phyloP scores from a whole-genome alignment of 1,140 invertebrate genomes.

The Heliothis virescens region DNA sequence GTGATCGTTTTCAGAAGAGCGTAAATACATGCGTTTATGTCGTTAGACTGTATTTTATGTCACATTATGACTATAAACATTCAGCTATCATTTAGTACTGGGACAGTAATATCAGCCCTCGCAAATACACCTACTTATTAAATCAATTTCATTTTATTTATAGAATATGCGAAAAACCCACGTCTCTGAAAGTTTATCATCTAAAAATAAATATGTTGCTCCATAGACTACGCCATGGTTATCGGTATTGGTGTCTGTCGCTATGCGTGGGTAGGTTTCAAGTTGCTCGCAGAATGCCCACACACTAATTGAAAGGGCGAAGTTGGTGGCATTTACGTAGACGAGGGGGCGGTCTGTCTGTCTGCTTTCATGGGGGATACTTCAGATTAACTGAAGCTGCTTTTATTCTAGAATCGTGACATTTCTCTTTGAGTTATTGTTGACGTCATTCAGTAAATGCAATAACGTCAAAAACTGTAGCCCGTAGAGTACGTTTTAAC shows the following conservation, averaged over 20 bases:
- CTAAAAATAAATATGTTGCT: constrained; percentile 40
- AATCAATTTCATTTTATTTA: constrained; percentile 2
- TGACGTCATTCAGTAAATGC: not conserved
- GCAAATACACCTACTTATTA: not conserved
- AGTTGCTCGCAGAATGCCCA: constrained; percentile 54
- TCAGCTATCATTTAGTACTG: too few species aligned
- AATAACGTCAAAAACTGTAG: not conserved
- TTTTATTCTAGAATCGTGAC: not conserved
- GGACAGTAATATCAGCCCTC: not conserved
- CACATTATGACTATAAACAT: not conserved
- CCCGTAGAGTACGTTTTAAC: not conserved
- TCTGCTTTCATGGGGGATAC: constrained; percentile 51
- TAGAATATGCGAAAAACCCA: constrained; percentile 1
- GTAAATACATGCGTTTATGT: constrained; percentile 16
- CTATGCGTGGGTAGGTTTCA: constrained; percentile 53
- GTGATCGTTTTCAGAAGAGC: constrained; percentile 4
- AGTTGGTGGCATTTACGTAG: constrained; percentile 62
- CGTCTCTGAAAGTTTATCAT: constrained; percentile 10
- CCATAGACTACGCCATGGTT: constrained; percentile 38
- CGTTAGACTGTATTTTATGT: constrained; percentile 2
- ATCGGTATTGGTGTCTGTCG: constrained; percentile 50
- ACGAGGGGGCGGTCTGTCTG: constrained; percentile 56
- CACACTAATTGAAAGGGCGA: constrained; percentile 63
- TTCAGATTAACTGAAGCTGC: constrained; percentile 40
- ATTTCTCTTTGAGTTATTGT: constrained; percentile 18